These are phyloP conservation scores for Cheiracanthium punctorium DNA, from an alignment of 2,888 invertebrate species.

Conservation along the genomic window DNA sequence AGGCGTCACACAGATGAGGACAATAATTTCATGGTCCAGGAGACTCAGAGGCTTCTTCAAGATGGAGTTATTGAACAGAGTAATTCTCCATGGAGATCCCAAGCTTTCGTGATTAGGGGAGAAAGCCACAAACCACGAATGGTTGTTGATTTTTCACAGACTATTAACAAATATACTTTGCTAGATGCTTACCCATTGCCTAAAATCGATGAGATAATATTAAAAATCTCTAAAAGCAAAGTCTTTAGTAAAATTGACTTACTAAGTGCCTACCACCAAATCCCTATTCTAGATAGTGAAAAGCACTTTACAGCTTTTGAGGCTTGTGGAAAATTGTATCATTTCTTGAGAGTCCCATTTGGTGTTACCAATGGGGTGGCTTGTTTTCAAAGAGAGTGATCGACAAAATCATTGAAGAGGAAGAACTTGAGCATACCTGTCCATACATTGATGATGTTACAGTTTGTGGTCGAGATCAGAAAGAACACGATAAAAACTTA, in stretches of 20 bases:
- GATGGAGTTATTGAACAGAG: conserved; percentile 58
- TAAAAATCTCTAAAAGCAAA: conserved; percentile 38
- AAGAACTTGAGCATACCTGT: neutral
- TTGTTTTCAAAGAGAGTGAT: conserved; percentile 49
- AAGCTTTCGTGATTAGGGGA: no score
- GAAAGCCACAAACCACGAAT: conserved; percentile 58
- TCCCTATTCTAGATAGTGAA: no score
- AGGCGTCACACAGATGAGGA: no score
- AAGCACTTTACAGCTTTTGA: neutral
- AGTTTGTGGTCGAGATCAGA: neutral
- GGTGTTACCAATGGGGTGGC: conserved; percentile 60
- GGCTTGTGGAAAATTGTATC: conserved; percentile 55
- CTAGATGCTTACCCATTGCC: conserved; percentile 69
- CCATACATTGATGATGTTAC: conserved; percentile 18
- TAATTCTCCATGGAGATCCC: no score
- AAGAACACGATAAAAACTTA: conserved; percentile 14
- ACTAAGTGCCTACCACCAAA: no score
- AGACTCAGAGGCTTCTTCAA: conserved; percentile 11
- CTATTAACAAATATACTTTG: conserved; percentile 71
- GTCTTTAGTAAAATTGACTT: conserved; percentile 48
- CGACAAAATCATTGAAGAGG: conserved; percentile 41
- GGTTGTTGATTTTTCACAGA: conserved; percentile 69
- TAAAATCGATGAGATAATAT: no score
- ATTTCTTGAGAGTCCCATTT: conserved; percentile 49
- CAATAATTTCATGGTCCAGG: neutral